Percentiles rank a stretch among this genome's conserved stretches.
phyloP scores from a whole-genome alignment of 2,797 vertebrate genomes.

The Semaprochilodus insignis region DNA sequence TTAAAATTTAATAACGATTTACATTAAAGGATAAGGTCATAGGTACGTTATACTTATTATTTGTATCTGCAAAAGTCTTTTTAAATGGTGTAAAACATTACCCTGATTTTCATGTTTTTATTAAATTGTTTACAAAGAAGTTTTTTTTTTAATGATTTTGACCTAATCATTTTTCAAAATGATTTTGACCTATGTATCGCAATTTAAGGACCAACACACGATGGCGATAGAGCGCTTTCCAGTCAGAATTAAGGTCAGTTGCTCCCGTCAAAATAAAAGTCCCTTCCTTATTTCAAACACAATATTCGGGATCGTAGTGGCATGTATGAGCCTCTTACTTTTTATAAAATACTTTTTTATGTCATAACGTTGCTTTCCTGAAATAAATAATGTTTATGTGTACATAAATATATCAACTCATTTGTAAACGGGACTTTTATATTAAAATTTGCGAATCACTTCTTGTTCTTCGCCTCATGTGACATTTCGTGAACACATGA shows the following conservation, averaged over 20 bases:
- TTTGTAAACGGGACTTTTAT: slow-evolving; percentile 23
- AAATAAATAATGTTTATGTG: background rate
- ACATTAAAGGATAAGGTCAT: too few relatives aligned
- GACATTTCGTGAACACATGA: slow-evolving; percentile 49
- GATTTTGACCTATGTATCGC: slow-evolving; percentile 42
- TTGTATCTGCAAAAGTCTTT: background rate
- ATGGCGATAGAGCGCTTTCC: slow-evolving; percentile 31
- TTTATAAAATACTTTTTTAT: background rate
- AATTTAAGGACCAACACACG: slow-evolving; percentile 12
- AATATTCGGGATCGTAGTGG: background rate
- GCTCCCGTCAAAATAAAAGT: slow-evolving; percentile 39
- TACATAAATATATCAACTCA: background rate
- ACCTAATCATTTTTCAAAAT: too few relatives aligned
- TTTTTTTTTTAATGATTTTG: slow-evolving; percentile 13
- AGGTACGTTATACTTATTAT: background rate
- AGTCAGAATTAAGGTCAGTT: slow-evolving; percentile 5
- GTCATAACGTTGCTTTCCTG: background rate
- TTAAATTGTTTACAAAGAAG: too few relatives aligned
- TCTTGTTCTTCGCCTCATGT: slow-evolving; percentile 35
- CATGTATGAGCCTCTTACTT: too few relatives aligned
- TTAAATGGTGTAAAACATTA: background rate
- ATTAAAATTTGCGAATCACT: background rate
- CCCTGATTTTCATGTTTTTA: background rate
- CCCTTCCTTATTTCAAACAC: background rate
- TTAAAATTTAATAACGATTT: background rate